Conservation (phyloP, 2,888 invertebrate species). For the Hemistola chrysoprasaria region DNA sequence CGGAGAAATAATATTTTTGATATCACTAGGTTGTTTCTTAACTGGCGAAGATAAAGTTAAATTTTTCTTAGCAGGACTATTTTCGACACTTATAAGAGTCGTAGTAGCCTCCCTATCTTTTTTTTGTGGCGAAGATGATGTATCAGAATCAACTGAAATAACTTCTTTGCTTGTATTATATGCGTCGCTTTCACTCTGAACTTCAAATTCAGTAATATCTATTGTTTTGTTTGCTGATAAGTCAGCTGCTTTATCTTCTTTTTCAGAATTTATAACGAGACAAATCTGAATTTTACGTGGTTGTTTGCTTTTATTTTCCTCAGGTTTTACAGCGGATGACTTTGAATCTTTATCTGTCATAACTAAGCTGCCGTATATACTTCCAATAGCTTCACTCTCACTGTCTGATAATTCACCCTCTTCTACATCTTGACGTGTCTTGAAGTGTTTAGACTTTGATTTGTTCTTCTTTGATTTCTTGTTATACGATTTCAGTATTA, state of each 20-base stretch:
- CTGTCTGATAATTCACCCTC: constrained; percentile 76
- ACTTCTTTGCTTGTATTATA: constrained; percentile 14
- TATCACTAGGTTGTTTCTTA: background rate
- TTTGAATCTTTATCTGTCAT: constrained; percentile 44
- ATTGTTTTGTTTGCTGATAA: constrained; percentile 16
- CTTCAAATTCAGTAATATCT: constrained; percentile 54
- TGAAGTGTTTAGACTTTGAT: constrained; percentile 1
- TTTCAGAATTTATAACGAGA: constrained; percentile 51
- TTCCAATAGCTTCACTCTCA: constrained; percentile 72
- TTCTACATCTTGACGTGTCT: constrained; percentile 55
- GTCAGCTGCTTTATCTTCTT: constrained; percentile 19
- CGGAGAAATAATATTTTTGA: no score
- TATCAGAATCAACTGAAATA: constrained; percentile 19
- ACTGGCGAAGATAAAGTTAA: background rate
- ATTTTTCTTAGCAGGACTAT: background rate
- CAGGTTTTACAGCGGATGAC: constrained; percentile 25
- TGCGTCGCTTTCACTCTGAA: constrained; percentile 35
- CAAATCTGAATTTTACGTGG: constrained; percentile 64
- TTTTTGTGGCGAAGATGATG: constrained; percentile 10
- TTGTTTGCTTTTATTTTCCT: constrained; percentile 38
- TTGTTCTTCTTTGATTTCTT: constrained; percentile 39
- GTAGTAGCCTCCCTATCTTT: background rate
- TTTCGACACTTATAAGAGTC: background rate
- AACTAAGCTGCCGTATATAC: constrained; percentile 65
- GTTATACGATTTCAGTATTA: constrained; percentile 68